Percentiles rank a stretch among this genome's conserved stretches.
phyloP scores from a whole-genome alignment of 2,113 vertebrate genomes.

The Hippocampus guttulatus region DNA sequence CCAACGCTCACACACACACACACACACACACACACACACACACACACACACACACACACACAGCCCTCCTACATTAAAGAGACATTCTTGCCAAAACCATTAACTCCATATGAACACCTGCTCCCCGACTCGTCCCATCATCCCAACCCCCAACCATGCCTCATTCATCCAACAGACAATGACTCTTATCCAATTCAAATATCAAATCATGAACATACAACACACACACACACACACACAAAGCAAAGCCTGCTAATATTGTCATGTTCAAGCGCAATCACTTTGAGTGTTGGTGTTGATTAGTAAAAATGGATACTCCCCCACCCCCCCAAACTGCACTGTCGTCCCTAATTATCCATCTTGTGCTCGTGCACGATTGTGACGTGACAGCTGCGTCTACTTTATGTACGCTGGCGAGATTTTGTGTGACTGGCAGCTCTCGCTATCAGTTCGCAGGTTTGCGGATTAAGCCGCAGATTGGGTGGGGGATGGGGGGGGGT shows the following conservation, averaged over 20 bases:
- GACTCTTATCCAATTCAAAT: background rate
- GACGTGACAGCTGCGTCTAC: constrained; percentile 54
- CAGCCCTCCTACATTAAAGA: background rate
- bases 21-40: background rate
- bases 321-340: constrained; percentile 11
- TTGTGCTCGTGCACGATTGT: constrained; percentile 52
- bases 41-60: background rate
- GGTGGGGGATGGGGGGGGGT: constrained; percentile 30
- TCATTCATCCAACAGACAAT: constrained; percentile 45
- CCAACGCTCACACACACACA: background rate
- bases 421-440: constrained; percentile 60
- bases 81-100: constrained; percentile 29
- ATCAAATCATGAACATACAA: background rate
- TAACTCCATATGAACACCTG: constrained; percentile 61
- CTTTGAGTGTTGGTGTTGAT: constrained; percentile 26
- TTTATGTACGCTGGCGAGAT: constrained; percentile 49
- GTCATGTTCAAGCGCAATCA: constrained; percentile 10
- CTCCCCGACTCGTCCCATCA: constrained; percentile 48
- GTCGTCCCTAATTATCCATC: constrained; percentile 56
- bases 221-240: background rate
- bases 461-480: constrained; percentile 53
- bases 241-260: constrained; percentile 1
- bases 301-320: constrained; percentile 24
- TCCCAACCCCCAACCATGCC: constrained; percentile 36
- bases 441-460: constrained; percentile 56